Evolutionary conservation across 1,140 invertebrate species (phyloP).

Genomic region (Rhagoletis zephyria): DNA sequence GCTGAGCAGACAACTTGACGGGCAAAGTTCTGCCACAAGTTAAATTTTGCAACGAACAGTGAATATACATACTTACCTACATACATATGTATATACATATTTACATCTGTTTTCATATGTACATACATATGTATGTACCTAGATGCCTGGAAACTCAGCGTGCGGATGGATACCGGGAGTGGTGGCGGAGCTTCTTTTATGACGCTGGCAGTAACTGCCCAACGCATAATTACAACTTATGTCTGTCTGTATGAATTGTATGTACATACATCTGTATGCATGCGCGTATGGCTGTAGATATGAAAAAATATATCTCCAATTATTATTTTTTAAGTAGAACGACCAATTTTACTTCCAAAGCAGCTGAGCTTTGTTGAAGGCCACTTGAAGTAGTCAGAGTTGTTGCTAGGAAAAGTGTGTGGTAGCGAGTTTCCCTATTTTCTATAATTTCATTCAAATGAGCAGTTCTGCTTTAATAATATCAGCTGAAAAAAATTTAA

Average conservation of each 20-base stretch:
- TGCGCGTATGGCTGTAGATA: neutral
- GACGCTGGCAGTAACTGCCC: neutral
- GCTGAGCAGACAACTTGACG: slow-evolving; percentile 27
- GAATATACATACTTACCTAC: neutral
- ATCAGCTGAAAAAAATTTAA: too few relatives aligned
- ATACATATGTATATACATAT: too few relatives aligned
- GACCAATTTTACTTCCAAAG: neutral
- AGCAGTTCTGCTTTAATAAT: too few relatives aligned
- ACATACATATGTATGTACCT: too few relatives aligned
- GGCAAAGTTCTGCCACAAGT: neutral
- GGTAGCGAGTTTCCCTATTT: too few relatives aligned
- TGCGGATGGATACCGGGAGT: neutral
- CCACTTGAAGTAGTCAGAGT: too few relatives aligned
- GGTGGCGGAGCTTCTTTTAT: neutral
- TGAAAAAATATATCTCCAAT: neutral
- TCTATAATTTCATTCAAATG: too few relatives aligned
- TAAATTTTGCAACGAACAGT: neutral
- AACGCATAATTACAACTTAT: slow-evolving; percentile 1
- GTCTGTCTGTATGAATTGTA: neutral
- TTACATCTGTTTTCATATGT: too few relatives aligned
- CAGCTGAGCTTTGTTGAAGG: too few relatives aligned
- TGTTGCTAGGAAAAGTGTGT: too few relatives aligned
- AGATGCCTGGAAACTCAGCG: neutral
- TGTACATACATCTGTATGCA: neutral
- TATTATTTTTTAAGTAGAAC: neutral